phyloP scores from a whole-genome alignment of 2,888 invertebrate genomes.

The Orthonychiurus folsomi region DNA sequence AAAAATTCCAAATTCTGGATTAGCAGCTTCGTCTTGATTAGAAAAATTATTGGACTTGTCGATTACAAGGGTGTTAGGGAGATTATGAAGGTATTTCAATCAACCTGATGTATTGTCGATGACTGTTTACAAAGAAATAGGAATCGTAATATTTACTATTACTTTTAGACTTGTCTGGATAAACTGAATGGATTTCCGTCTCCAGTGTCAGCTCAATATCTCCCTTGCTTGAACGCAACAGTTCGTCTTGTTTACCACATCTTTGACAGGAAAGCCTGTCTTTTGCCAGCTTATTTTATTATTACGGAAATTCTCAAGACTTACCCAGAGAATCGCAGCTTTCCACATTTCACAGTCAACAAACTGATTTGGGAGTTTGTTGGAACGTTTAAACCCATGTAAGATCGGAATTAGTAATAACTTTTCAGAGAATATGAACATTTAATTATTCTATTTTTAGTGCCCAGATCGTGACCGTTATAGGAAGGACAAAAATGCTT shows the following conservation, averaged over 20 bases:
- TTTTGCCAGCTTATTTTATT: conserved; percentile 88
- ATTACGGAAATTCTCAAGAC: conserved; percentile 90
- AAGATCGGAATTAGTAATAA: too few species aligned
- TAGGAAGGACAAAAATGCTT: conserved; percentile 79
- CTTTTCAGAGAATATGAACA: background rate
- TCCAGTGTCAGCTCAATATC: conserved; percentile 65
- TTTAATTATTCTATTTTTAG: too few species aligned
- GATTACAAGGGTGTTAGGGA: conserved; percentile 92
- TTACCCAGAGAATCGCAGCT: conserved; percentile 65
- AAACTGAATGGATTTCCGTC: conserved; percentile 74
- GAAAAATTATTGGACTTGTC: conserved; percentile 77
- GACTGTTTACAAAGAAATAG: background rate
- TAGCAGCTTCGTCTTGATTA: conserved; percentile 72
- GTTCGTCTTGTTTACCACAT: conserved; percentile 76
- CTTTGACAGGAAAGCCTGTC: conserved; percentile 81
- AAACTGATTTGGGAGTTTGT: conserved; percentile 77
- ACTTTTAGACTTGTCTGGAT: conserved; percentile 66
- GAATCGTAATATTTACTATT: conserved; percentile 19
- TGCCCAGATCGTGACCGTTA: conserved; percentile 92
- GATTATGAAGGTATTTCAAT: conserved; percentile 66
- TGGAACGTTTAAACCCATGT: conserved; percentile 71
- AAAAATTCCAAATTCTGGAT: conserved; percentile 81
- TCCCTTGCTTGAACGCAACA: conserved; percentile 71
- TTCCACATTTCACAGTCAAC: conserved; percentile 87
- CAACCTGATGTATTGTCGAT: background rate